These are phyloP conservation scores for Tenthredo livida DNA, from an alignment of 2,888 invertebrate species.

Conservation along the genomic window DNA sequence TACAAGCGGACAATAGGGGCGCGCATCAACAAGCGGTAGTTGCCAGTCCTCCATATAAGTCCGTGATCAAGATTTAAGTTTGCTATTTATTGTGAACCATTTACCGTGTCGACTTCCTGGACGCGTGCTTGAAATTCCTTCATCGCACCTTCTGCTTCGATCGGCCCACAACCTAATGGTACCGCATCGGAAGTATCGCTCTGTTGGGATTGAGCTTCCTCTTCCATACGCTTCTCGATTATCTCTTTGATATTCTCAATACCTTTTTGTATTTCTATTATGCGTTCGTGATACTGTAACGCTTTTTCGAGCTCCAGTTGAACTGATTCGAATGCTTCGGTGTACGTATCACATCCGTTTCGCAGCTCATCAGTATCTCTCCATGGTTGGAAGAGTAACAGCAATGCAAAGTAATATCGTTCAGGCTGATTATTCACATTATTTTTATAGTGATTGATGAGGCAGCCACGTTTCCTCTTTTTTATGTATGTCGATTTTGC, in stretches of 20 bases:
- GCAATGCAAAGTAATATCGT: neutral
- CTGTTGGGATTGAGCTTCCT: slow-evolving; percentile 34
- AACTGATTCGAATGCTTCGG: slow-evolving; percentile 59
- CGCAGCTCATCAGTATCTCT: slow-evolving; percentile 59
- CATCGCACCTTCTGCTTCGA: slow-evolving; percentile 58
- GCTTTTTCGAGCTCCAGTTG: slow-evolving; percentile 58
- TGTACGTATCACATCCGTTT: slow-evolving; percentile 59
- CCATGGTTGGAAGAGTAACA: slow-evolving; percentile 63
- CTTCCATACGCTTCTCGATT: slow-evolving; percentile 42
- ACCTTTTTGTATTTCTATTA: slow-evolving; percentile 50
- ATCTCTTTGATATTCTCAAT: slow-evolving; percentile 51
- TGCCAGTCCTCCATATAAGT: too few species aligned
- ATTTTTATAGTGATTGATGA: slow-evolving; percentile 23
- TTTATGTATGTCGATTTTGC: slow-evolving; percentile 41
- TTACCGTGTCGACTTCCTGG: slow-evolving; percentile 57
- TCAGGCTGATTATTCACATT: neutral
- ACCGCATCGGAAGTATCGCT: neutral
- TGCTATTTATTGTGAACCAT: slow-evolving; percentile 59
- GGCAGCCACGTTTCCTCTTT: slow-evolving; percentile 51
- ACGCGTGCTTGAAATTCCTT: slow-evolving; percentile 40
- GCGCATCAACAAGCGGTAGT: too few species aligned
- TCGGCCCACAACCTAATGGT: neutral
- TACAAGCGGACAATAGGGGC: too few species aligned
- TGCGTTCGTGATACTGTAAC: slow-evolving; percentile 56
- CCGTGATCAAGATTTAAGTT: slow-evolving; percentile 63